Evolutionary conservation across 2,113 vertebrate genomes (phyloP), one percentile per base, ranked within the genome.

Genomic region (Anhinga rufa): DNA sequence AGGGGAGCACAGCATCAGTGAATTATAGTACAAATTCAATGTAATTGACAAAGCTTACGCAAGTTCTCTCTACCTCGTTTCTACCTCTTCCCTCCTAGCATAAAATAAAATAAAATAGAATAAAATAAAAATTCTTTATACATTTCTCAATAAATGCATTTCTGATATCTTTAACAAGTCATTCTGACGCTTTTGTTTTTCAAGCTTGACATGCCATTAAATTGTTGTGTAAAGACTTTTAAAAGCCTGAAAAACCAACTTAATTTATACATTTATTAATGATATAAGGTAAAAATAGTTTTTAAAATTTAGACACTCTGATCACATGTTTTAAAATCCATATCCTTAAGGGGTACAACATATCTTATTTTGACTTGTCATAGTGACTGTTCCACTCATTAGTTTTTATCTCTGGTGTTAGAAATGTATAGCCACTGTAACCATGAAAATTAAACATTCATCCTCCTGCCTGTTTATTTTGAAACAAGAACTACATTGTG

Each of bases 181-280:
- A 93, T 21, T 81, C 16, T 92, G 75, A 89, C 75, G 69, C 44
- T 64, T 87, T 62, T 91, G 36, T 5, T 8, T 82, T 89, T 95
- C 44, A 93, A 82, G 34, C 14, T 55, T 96, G 79, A 95, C 22
- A 62, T 29, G 55, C 18, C 24, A 90, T 94, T 93, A 97, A 97
- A 93, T 7, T 84, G 55, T 90, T 93, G 60, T 71, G 68, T 87
- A 96, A 95, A 90, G 89, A 90, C 90, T 93, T 92, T 85, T 61
- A 69, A 96, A 95, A 93, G 51, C 75, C 48, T 84, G 54, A 76
- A 29, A 80, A 44, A 25, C 18, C 26, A 81, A 49, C 20, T 82
- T 93, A 92, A 96, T 96, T 97, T 93, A 95, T 70, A 82, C n/a
- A 54, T 62, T 85, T 68, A 72, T 94, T 92, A 97, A 94, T 66